Base-by-base conservation (phyloP, 2,888 invertebrate species). In the Archaeoteleia sp. region DNA sequence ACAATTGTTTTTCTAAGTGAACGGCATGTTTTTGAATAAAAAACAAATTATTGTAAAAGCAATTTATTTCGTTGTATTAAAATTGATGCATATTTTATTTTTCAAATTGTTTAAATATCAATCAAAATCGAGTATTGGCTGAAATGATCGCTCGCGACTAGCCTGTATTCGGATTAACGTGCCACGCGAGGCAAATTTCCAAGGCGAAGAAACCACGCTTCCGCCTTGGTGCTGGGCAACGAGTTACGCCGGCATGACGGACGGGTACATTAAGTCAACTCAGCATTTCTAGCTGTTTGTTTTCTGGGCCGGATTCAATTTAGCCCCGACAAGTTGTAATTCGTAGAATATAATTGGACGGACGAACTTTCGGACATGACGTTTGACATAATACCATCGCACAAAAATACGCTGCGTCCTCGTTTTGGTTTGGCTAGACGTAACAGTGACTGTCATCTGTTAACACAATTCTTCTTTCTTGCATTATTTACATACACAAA, bases 281-380 rank as follows among this genome's bases (percentile, higher is more conserved):
- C 67, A 57, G 37, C 45, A 17, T 42, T 57, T 67, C 68, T 68
- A 68, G 62, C 32, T 73, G 73, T 72, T 74, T 72, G 70, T 78
- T 76, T 77, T 76, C 74, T 74, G 74, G 77, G 75, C 73, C 74
- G 74, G 74, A 80, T 82, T 83, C 81, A 81, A 82, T 83, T 83
- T 79, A 75, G 77, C 65, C 73, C 40, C 68, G 74, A 73, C 77
- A 75, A 73, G 71, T 80, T 77, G 72, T 73, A 74, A 75, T 78
- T 79, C 80, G 78, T 70, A 73, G 73, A 76, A 78, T 79, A 77
- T 77, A 78, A 80, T 78, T 78, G 77, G 78, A 75, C 66, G 76
- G 51, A 72, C 76, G 69, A 71, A 74, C 73, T 73, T 71, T 70
- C 73, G 51, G 71, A 72, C 73, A 72, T 76, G 76, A 78, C 74